phyloP scores from a whole-genome alignment of 2,888 invertebrate genomes.

The Hirtodrosophila alboralis region DNA sequence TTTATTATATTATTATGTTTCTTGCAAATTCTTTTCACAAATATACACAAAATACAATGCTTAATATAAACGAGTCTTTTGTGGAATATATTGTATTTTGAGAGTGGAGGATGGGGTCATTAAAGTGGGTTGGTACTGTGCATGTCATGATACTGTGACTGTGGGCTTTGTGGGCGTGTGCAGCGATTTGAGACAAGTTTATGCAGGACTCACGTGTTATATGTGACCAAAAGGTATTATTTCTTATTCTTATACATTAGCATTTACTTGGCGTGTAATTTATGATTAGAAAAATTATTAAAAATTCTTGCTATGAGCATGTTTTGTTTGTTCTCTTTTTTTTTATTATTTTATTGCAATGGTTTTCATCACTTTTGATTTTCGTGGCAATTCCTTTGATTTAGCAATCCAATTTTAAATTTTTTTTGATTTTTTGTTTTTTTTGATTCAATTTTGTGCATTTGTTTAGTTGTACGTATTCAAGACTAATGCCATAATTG shows the following conservation, averaged over 20 bases:
- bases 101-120: slow-evolving; percentile 20
- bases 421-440: too few species aligned
- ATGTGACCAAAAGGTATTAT: slow-evolving; percentile 70
- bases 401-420: slow-evolving; percentile 60
- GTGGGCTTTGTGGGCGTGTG: slow-evolving; percentile 55
- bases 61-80: slow-evolving; percentile 22
- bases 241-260: slow-evolving; percentile 45
- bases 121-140: slow-evolving; percentile 47
- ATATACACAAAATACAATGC: slow-evolving; percentile 16
- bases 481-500: slow-evolving; percentile 79
- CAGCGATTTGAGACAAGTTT: slow-evolving; percentile 74
- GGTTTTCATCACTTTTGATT: slow-evolving; percentile 62
- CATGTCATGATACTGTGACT: slow-evolving; percentile 65
- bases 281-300: slow-evolving; percentile 60
- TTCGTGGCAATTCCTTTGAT: slow-evolving; percentile 67
- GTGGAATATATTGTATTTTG: slow-evolving; percentile 14
- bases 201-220: slow-evolving; percentile 74
- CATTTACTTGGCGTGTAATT: slow-evolving; percentile 55
- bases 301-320: slow-evolving; percentile 50
- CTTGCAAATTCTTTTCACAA: not conserved
- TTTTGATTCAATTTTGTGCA: slow-evolving; percentile 20
- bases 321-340: slow-evolving; percentile 26
- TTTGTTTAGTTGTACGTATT: slow-evolving; percentile 63
- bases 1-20: too few species aligned
- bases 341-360: slow-evolving; percentile 38